Evolutionary conservation across 2,888 invertebrate species (phyloP).

Genomic region (Caenorhabditis afra): DNA sequence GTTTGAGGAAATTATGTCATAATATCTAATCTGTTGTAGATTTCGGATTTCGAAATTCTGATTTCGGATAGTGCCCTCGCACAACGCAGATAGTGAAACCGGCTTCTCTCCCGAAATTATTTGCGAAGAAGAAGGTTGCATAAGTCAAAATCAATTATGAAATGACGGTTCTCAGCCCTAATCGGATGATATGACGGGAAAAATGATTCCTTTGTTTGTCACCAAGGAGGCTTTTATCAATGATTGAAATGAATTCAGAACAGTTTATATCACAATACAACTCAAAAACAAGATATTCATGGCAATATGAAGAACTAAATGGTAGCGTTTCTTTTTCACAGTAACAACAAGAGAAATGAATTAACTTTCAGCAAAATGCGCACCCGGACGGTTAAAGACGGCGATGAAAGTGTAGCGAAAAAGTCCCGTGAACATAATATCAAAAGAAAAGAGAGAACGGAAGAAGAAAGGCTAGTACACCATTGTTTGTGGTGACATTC

Average conservation of each 20-base stretch:
- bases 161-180: conserved; percentile 15
- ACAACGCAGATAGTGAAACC: conserved; percentile 27
- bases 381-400: conserved; percentile 40
- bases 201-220: not conserved
- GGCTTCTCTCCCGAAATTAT: conserved; percentile 36
- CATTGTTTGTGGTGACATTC: conserved; percentile 49
- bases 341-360: not conserved
- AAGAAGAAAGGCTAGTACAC: conserved; percentile 42
- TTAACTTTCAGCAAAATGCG: not conserved
- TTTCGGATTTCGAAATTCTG: conserved; percentile 41
- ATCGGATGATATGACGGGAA: conserved; percentile 24
- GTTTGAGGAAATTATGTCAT: conserved; percentile 43
- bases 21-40: conserved; percentile 51
- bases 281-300: not conserved
- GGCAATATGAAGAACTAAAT: not conserved
- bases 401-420: conserved; percentile 24
- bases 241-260: too few species aligned
- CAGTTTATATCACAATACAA: conserved; percentile 5
- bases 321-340: not conserved
- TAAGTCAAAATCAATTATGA: conserved; percentile 58
- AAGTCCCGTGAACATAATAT: conserved; percentile 37
- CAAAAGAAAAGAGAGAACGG: conserved; percentile 16
- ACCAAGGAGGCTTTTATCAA: not conserved
- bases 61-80: conserved; percentile 42
- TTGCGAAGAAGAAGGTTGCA: conserved; percentile 25